phyloP scores from a whole-genome alignment of 2,797 vertebrate species.

The Falco novaeseelandiae region DNA sequence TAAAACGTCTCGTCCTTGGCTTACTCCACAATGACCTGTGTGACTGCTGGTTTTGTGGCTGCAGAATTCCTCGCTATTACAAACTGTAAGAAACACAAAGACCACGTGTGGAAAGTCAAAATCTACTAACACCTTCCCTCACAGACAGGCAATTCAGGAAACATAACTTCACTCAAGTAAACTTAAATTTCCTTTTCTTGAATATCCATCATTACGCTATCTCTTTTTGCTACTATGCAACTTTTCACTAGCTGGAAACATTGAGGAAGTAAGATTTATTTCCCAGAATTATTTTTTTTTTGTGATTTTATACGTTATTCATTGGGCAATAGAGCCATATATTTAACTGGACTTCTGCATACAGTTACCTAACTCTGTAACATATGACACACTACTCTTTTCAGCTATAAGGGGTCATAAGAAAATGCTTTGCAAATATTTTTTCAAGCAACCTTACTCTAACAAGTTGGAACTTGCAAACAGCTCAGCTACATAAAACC shows the following conservation, averaged over 20 bases:
- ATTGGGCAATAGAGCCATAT: background rate
- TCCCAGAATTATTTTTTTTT: background rate
- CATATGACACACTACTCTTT: background rate
- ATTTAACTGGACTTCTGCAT: background rate
- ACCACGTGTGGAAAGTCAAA: background rate
- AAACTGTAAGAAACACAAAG: background rate
- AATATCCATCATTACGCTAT: background rate
- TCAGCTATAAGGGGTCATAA: background rate
- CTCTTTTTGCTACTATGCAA: background rate
- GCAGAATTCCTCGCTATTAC: background rate
- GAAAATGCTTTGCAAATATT: background rate
- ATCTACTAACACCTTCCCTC: background rate
- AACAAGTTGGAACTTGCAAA: background rate
- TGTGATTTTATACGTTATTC: background rate
- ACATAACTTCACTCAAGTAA: background rate
- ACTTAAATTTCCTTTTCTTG: background rate
- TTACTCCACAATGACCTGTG: background rate
- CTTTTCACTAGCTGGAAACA: background rate
- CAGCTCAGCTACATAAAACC: background rate
- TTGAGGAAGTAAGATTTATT: background rate
- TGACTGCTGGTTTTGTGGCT: background rate
- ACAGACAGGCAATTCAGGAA: background rate
- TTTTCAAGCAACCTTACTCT: background rate
- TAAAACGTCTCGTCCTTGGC: background rate
- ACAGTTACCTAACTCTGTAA: background rate